Evolutionary conservation across 2,797 vertebrate species (phyloP).

Genomic region (Ctenochaetus hawaiiensis): DNA sequence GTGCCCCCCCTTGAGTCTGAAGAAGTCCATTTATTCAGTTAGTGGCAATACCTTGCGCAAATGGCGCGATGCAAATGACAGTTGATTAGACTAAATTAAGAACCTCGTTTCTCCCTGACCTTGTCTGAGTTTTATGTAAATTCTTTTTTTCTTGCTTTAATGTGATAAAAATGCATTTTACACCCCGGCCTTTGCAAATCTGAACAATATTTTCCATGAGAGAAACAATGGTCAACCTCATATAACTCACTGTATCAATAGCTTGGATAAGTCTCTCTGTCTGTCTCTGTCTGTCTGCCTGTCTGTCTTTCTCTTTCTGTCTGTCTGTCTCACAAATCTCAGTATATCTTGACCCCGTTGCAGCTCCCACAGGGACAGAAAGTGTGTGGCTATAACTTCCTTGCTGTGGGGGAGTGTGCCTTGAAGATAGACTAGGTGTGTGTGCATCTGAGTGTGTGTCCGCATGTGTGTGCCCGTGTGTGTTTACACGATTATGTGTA

Average conservation of each 20-base stretch:
- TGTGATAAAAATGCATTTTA: constrained; percentile 76
- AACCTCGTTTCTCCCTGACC: constrained; percentile 99
- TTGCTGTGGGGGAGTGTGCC: constrained; percentile 81
- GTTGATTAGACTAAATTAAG: constrained; percentile 99
- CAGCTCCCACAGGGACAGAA: constrained; percentile 76
- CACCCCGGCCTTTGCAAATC: constrained; percentile 68
- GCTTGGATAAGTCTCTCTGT: constrained; percentile 37
- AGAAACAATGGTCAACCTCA: constrained; percentile 61
- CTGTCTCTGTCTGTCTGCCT: constrained; percentile 17
- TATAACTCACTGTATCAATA: constrained; percentile 54
- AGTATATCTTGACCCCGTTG: constrained; percentile 74
- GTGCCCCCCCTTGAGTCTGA: constrained; percentile 98
- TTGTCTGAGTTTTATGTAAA: constrained; percentile 99
- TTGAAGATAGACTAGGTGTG: constrained; percentile 69
- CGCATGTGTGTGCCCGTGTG: constrained; percentile 52
- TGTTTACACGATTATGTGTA: constrained; percentile 75
- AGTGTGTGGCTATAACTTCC: constrained; percentile 84
- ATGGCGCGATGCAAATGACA: constrained; percentile 99
- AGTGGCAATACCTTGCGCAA: constrained; percentile 99
- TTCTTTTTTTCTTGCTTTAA: constrained; percentile 85
- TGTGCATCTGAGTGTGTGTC: constrained; percentile 57
- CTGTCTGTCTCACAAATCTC: constrained; percentile 64
- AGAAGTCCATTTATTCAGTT: constrained; percentile 99
- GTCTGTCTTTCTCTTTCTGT: constrained; percentile 13
- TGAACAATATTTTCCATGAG: constrained; percentile 56